phyloP scores from a whole-genome alignment of 2,888 invertebrate genomes.

The Eledona agricola region DNA sequence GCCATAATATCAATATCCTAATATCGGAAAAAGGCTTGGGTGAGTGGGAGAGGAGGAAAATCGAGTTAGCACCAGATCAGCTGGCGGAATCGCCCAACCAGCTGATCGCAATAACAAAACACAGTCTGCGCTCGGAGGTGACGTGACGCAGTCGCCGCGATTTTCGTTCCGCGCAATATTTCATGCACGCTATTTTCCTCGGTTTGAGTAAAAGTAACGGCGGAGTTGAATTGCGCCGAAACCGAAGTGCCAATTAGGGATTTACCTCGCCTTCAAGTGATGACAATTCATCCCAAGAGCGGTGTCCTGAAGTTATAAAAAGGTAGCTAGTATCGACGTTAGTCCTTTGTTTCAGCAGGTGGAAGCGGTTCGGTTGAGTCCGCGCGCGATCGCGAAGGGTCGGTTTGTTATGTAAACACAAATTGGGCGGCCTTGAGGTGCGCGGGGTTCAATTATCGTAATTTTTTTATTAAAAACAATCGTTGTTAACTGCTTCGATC shows the following conservation, averaged over 20 bases:
- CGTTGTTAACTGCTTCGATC: no score
- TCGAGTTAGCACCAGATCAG: constrained; percentile 49
- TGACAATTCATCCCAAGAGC: constrained; percentile 11
- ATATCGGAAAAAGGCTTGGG: no score
- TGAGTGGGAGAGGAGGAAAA: constrained; percentile 37
- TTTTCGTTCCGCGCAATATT: constrained; percentile 12
- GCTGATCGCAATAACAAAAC: constrained; percentile 57
- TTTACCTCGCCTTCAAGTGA: constrained; percentile 4
- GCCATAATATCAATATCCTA: no score
- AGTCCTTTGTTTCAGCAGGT: constrained; percentile 54
- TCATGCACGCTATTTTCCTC: constrained; percentile 6
- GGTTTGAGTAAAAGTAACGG: no score
- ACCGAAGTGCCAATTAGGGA: constrained; percentile 21
- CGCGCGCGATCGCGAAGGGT: constrained; percentile 38
- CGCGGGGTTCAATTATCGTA: constrained; percentile 3
- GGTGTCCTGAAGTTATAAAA: constrained; percentile 23
- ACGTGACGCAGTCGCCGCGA: constrained; percentile 10
- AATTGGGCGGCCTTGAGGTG: constrained; percentile 23
- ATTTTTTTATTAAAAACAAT: constrained; percentile 14
- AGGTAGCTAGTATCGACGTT: constrained; percentile 24
- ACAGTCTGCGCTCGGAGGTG: constrained; percentile 25
- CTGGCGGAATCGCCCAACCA: constrained; percentile 46
- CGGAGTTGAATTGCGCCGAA: constrained; percentile 2
- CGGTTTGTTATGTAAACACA: constrained; percentile 58
- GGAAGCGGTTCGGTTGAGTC: constrained; percentile 43